Conservation (phyloP, 2,797 vertebrate species). For the Antennarius maculatus region DNA sequence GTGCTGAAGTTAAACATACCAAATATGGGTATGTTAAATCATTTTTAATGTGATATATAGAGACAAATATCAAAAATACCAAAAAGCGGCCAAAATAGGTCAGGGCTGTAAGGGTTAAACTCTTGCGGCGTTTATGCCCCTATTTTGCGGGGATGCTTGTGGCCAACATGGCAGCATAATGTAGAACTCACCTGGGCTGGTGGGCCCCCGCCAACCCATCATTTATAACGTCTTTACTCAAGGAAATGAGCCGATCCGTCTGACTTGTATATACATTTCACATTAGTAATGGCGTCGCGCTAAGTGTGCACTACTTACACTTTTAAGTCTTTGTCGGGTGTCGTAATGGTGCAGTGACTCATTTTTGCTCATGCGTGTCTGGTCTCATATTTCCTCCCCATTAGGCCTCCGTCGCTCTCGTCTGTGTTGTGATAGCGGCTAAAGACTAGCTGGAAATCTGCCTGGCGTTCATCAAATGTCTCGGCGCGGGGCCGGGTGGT, state of each 20-base stretch:
- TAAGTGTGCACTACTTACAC: slow-evolving; percentile 59
- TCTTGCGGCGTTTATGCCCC: slow-evolving; percentile 50
- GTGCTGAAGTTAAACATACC: too few species aligned
- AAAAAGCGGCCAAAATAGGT: too few species aligned
- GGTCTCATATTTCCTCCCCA: slow-evolving; percentile 74
- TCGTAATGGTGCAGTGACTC: slow-evolving; percentile 55
- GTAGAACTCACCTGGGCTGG: slow-evolving; percentile 9
- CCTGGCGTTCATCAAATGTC: slow-evolving; percentile 74
- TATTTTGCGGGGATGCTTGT: slow-evolving; percentile 37
- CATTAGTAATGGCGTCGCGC: slow-evolving; percentile 55
- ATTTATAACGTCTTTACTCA: slow-evolving; percentile 57
- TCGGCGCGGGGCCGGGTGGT: slow-evolving; percentile 54
- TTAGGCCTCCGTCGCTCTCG: slow-evolving; percentile 61
- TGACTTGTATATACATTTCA: slow-evolving; percentile 58
- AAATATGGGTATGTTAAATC: too few species aligned
- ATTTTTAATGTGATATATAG: too few species aligned
- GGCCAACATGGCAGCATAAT: not conserved
- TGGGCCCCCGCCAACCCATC: slow-evolving; percentile 35
- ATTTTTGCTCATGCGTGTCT: slow-evolving; percentile 68
- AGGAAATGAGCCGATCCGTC: slow-evolving; percentile 56
- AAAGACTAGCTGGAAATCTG: slow-evolving; percentile 77
- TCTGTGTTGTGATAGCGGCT: slow-evolving; percentile 74
- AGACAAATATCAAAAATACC: too few species aligned
- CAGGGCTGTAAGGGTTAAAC: too few species aligned
- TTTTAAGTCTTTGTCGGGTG: slow-evolving; percentile 52